phyloP scores from a whole-genome alignment of 2,797 vertebrate genomes.

The Malacoctenus gilli region DNA sequence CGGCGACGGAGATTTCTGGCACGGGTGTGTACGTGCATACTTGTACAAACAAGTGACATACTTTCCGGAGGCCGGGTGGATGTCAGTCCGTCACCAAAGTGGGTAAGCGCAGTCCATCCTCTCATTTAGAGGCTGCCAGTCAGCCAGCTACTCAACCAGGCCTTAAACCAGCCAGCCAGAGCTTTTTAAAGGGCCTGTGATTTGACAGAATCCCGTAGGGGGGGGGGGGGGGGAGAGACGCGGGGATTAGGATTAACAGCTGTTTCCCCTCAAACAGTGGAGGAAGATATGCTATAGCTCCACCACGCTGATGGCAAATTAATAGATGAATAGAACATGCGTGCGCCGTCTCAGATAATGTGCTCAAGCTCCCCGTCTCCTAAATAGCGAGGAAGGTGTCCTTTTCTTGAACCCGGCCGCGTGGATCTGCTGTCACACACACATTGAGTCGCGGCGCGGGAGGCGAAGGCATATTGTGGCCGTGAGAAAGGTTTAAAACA shows the following conservation, averaged over 20 bases:
- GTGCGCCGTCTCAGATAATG: constrained; percentile 73
- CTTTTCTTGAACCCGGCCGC: constrained; percentile 73
- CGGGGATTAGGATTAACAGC: constrained; percentile 81
- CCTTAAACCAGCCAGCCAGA: constrained; percentile 70
- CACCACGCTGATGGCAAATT: constrained; percentile 77
- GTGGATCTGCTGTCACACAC: constrained; percentile 67
- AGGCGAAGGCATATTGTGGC: constrained; percentile 68
- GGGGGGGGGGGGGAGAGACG: constrained; percentile 32
- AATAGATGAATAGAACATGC: constrained; percentile 79
- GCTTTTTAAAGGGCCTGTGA: constrained; percentile 79
- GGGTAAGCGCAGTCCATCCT: constrained; percentile 61
- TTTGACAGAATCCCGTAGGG: constrained; percentile 77
- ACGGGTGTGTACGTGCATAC: constrained; percentile 28
- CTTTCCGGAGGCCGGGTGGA: constrained; percentile 52
- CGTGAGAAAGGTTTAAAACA: constrained; percentile 80
- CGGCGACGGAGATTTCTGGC: constrained; percentile 33
- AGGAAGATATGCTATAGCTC: constrained; percentile 69
- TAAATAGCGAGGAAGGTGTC: constrained; percentile 78
- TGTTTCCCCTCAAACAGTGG: constrained; percentile 80
- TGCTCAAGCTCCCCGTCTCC: constrained; percentile 73
- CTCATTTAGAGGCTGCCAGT: constrained; percentile 73
- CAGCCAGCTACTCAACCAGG: constrained; percentile 72
- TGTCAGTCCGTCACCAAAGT: constrained; percentile 57
- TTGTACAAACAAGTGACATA: constrained; percentile 64
- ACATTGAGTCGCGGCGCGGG: constrained; percentile 49